Percentiles rank a stretch among this genome's conserved stretches.
Conservation (phyloP, 2,797 vertebrate species). For the Phoeniculus purpureus region DNA sequence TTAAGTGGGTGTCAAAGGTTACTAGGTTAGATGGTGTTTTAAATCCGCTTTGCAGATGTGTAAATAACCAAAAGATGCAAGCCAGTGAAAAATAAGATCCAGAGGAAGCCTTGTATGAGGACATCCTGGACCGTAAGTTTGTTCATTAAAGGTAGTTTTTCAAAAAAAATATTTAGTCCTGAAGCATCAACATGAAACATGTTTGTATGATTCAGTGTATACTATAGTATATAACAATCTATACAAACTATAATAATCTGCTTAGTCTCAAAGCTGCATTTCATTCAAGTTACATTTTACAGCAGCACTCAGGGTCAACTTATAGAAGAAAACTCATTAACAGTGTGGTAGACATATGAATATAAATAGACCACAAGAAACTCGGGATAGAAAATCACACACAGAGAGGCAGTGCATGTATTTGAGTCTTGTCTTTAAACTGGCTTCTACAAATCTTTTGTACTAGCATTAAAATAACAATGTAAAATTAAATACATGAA, state of each 20-base stretch:
- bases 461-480: neutral
- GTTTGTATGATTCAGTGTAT: neutral
- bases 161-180: neutral
- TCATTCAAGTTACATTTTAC: slow-evolving; percentile 41
- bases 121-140: neutral
- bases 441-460: slow-evolving; percentile 4
- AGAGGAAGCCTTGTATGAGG: neutral
- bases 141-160: neutral
- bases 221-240: neutral
- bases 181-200: slow-evolving; percentile 1
- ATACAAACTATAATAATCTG: slow-evolving; percentile 5
- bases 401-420: neutral
- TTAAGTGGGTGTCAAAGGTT: slow-evolving; percentile 2
- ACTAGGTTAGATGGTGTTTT: slow-evolving; percentile 1
- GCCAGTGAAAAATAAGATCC: neutral
- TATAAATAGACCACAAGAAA: slow-evolving; percentile 27
- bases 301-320: slow-evolving; percentile 19
- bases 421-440: neutral
- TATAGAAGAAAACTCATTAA: slow-evolving; percentile 42
- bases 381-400: neutral
- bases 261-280: slow-evolving; percentile 13
- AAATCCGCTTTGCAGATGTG: slow-evolving; percentile 25
- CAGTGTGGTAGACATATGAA: slow-evolving; percentile 6
- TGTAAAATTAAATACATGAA: neutral
- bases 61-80: neutral